Conservation (phyloP, 2,888 invertebrate species). For the Silvanus unidentatus region DNA sequence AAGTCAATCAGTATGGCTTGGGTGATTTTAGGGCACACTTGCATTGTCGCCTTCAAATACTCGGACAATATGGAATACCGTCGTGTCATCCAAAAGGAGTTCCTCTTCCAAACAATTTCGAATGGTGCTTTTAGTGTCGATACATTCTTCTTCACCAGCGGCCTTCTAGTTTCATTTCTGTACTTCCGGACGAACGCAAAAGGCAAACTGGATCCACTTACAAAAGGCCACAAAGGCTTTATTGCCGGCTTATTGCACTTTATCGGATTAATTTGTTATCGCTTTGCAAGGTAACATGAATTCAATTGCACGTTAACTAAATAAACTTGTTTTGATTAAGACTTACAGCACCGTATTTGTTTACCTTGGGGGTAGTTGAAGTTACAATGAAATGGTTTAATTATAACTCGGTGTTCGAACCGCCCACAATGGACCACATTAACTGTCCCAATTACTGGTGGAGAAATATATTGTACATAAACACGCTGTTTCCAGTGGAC, state of each 20-base stretch:
- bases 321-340: constrained; percentile 46
- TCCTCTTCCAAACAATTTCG: constrained; percentile 72
- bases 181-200: constrained; percentile 75
- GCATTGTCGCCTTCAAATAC: constrained; percentile 77
- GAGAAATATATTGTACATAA: constrained; percentile 80
- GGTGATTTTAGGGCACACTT: constrained; percentile 67
- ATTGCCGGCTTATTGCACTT: constrained; percentile 65
- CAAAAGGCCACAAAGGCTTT: constrained; percentile 57
- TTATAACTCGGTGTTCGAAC: constrained; percentile 76
- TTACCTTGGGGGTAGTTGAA: constrained; percentile 76
- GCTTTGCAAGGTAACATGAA: constrained; percentile 62
- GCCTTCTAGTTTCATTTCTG: constrained; percentile 76
- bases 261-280: constrained; percentile 67
- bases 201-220: constrained; percentile 63
- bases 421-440: constrained; percentile 72
- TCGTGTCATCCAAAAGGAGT: constrained; percentile 67
- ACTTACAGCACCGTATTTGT: constrained; percentile 75
- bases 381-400: constrained; percentile 84
- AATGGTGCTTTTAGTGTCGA: constrained; percentile 78
- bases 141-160: constrained; percentile 76
- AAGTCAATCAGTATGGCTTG: constrained; percentile 60
- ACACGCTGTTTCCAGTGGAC: constrained; percentile 76
- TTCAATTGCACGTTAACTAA: too few species aligned
- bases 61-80: constrained; percentile 73
- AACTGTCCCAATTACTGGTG: constrained; percentile 85